Evolutionary conservation across 2,888 invertebrate species (phyloP), one percentile per base, ranked within the genome.

Genomic region (Graphium colonna): DNA sequence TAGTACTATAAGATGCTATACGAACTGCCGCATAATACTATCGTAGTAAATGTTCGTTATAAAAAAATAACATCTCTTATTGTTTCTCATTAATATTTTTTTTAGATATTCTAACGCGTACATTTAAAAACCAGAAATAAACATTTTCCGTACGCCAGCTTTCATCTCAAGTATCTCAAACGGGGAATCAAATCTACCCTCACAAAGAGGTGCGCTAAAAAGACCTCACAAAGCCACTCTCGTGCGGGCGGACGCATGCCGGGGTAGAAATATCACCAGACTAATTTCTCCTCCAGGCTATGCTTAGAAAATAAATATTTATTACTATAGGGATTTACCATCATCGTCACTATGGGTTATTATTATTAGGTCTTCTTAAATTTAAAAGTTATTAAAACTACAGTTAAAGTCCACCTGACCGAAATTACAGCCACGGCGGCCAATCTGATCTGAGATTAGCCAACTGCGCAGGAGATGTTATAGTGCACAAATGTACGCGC

Each of bases 161-260:
- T 54, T 36, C 54, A 45, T 36, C 15, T 46, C 50, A 15, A 54
- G 45, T 40, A 49, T 45, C 40, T 45, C 44, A 44, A 49, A 62
- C 58, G 52, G 61, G 62, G 65, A 67, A 68, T 68, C 67, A 63
- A 68, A 68, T 65, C 65, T 61, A 51, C 44, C 42, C 53, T 47
- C 47, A 68, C 65, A 68, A 68, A 68, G 65, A 67, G 60, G 59
- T 60, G 61, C 65, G 55, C 57, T 59, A 49, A 51, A 51, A 44
- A 21, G 42, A 47, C 50, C 28, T 57, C 46, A 61, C 62, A 62
- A 61, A 66, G 60, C 56, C 60, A 63, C 61, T 64, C 54, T 61
- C 59, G 59, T 43, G 59, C 39, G 33, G 33, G 47, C 38, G 13
- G 28, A 26, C 31, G 44, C 18, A 40, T 38, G 17, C 18, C 16